Percentiles rank a stretch among this genome's conserved stretches.
Evolutionary conservation across 2,797 vertebrate genomes (phyloP).

Genomic region (Potorous gilbertii): DNA sequence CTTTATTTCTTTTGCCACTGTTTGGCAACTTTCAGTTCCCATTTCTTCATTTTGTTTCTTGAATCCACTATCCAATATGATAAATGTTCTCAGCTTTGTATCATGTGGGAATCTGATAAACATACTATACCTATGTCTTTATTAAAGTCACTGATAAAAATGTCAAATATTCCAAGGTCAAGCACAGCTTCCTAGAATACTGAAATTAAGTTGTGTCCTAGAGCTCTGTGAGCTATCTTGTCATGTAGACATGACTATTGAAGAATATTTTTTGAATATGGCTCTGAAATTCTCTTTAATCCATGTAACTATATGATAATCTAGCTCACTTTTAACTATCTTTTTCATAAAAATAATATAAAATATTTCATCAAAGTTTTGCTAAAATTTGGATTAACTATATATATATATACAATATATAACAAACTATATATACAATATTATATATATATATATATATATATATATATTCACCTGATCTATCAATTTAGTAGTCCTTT

Average conservation of each 20-base stretch:
- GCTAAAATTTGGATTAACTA: background rate
- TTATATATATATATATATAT: too few relatives aligned
- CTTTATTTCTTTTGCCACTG: background rate
- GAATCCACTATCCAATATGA: background rate
- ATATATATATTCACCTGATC: background rate
- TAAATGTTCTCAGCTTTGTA: background rate
- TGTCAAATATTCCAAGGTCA: background rate
- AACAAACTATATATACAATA: too few relatives aligned
- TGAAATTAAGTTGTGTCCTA: background rate
- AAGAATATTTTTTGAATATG: background rate
- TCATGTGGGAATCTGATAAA: background rate
- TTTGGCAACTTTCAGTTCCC: background rate
- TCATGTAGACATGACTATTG: background rate
- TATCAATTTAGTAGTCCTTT: background rate
- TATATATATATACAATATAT: too few relatives aligned
- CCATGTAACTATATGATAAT: background rate
- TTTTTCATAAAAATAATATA: background rate
- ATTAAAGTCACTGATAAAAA: background rate
- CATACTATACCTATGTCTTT: background rate
- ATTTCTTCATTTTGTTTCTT: background rate
- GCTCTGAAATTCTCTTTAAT: background rate
- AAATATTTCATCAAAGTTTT: background rate
- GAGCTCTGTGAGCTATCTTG: background rate
- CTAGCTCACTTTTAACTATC: background rate
- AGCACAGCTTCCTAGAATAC: background rate